These are phyloP conservation scores for Conomelus anceps DNA, from an alignment of 2,888 invertebrate genomes.

Conservation along the genomic window DNA sequence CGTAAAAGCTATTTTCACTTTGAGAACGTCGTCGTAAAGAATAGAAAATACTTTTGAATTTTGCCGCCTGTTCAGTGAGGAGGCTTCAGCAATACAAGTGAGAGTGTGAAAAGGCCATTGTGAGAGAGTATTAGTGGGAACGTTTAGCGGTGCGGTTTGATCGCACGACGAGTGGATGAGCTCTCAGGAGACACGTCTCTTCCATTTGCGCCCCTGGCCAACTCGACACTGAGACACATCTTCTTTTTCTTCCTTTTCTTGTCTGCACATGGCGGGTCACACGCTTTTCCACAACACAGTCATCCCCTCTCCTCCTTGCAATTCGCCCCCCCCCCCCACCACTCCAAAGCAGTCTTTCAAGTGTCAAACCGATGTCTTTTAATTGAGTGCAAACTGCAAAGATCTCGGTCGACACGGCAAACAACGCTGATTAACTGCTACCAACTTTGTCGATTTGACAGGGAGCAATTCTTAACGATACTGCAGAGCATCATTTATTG, in stretches of 20 bases:
- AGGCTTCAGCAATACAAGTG: neutral
- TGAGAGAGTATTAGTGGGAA: neutral
- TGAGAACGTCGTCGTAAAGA: neutral
- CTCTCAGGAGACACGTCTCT: neutral
- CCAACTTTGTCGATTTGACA: neutral
- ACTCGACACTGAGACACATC: neutral
- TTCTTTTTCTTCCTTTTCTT: neutral
- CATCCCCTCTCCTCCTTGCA: neutral
- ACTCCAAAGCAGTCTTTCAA: neutral
- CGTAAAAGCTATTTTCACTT: neutral
- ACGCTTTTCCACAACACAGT: neutral
- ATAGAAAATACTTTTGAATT: neutral
- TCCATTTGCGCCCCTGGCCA: neutral
- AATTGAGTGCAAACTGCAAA: neutral
- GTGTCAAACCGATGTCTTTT: neutral
- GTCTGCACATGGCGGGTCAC: neutral
- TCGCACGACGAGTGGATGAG: neutral
- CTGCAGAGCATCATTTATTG: neutral
- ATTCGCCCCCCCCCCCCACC: neutral
- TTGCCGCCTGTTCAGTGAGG: neutral
- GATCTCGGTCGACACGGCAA: neutral
- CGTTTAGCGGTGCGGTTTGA: neutral
- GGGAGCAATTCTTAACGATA: neutral
- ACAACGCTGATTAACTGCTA: neutral
- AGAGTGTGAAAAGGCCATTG: neutral